phyloP scores from a whole-genome alignment of 2,113 vertebrate species.

The Crocuta crocuta region DNA sequence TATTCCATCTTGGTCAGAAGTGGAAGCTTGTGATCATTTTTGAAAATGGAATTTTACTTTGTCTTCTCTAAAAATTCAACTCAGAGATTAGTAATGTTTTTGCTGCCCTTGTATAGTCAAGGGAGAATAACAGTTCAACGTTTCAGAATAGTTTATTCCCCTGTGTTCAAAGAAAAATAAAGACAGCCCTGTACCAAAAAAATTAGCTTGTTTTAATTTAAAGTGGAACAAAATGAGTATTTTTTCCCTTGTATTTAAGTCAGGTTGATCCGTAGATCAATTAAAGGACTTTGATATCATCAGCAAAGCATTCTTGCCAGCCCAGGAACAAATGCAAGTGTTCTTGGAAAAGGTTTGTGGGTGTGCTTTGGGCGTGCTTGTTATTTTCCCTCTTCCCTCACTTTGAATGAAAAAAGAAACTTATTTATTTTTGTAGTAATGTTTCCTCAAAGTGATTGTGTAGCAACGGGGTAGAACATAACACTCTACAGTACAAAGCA shows the following conservation, averaged over 20 bases:
- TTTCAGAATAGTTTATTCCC: slow-evolving; percentile 54
- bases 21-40: background rate
- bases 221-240: slow-evolving; percentile 62
- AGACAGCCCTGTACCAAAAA: background rate
- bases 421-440: slow-evolving; percentile 77
- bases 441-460: slow-evolving; percentile 83
- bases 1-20: background rate
- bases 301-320: slow-evolving; percentile 78
- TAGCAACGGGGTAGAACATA: slow-evolving; percentile 54
- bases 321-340: slow-evolving; percentile 80
- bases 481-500: slow-evolving; percentile 55
- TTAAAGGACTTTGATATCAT: slow-evolving; percentile 84
- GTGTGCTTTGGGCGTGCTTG: slow-evolving; percentile 70
- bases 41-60: background rate
- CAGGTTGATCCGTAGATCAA: slow-evolving; percentile 82
- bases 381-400: slow-evolving; percentile 81
- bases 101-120: background rate
- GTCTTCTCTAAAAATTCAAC: slow-evolving; percentile 56
- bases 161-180: slow-evolving; percentile 57
- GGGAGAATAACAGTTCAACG: slow-evolving; percentile 9
- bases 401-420: slow-evolving; percentile 80
- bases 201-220: slow-evolving; percentile 65
- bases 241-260: slow-evolving; percentile 72
- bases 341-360: slow-evolving; percentile 82
- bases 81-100: slow-evolving; percentile 39